Evolutionary conservation across 2,888 invertebrate species (phyloP).

Genomic region (Lithophane socia): DNA sequence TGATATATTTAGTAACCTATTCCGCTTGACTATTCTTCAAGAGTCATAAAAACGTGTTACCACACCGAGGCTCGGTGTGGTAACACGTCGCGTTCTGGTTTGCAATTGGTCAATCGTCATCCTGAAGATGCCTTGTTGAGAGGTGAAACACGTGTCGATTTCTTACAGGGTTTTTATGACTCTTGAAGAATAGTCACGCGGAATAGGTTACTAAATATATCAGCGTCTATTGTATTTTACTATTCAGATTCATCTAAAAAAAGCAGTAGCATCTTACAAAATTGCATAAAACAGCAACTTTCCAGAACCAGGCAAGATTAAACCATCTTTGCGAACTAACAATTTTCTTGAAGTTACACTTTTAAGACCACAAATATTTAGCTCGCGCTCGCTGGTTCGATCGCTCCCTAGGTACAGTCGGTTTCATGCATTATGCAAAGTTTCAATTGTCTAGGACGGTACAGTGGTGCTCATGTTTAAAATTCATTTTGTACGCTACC

Average conservation of each 20-base stretch:
- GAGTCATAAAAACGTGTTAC: too few relatives aligned
- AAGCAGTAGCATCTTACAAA: conserved; percentile 2
- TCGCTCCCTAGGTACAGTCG: conserved; percentile 67
- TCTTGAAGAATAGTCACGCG: too few relatives aligned
- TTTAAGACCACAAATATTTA: conserved; percentile 76
- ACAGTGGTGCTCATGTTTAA: conserved; percentile 73
- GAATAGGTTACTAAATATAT: too few relatives aligned
- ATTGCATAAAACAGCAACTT: conserved; percentile 45
- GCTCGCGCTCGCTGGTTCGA: conserved; percentile 66
- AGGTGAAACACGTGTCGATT: too few relatives aligned
- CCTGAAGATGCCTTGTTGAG: too few relatives aligned
- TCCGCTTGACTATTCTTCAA: too few relatives aligned
- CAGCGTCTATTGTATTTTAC: too few relatives aligned
- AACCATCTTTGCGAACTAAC: conserved; percentile 60
- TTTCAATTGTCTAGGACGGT: conserved; percentile 82
- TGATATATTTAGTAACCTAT: too few relatives aligned
- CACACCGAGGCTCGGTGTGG: too few relatives aligned
- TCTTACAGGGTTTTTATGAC: too few relatives aligned
- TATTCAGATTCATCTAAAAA: conserved; percentile 17
- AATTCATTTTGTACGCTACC: conserved; percentile 78
- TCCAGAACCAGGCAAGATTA: conserved; percentile 42
- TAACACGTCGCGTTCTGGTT: too few relatives aligned
- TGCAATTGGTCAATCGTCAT: too few relatives aligned
- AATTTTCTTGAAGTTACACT: conserved; percentile 63
- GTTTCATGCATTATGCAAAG: conserved; percentile 84